Evolutionary conservation across 2,113 vertebrate species (phyloP).

Genomic region (Lophotis ruficrista): DNA sequence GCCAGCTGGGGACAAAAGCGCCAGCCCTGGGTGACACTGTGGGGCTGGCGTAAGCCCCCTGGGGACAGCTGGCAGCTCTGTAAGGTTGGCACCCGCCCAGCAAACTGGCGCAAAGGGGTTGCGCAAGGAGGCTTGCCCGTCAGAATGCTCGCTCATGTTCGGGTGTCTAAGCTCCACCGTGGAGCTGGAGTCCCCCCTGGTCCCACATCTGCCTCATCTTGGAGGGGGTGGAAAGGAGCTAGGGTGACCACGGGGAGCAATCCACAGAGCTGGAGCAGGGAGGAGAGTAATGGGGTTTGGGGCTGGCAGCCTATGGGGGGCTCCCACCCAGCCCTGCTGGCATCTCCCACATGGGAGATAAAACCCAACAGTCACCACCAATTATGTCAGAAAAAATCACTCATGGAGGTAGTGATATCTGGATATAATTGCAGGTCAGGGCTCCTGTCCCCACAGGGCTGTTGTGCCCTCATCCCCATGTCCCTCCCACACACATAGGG

Average conservation of each 20-base stretch:
- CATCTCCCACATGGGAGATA: rapidly evolving
- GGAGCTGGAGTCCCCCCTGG: rapidly evolving
- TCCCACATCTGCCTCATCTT: not conserved
- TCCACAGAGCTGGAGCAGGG: not conserved
- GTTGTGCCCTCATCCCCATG: not conserved
- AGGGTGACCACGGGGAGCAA: not conserved
- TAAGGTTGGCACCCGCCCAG: not conserved
- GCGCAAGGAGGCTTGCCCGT: rapidly evolving
- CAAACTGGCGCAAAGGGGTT: rapidly evolving
- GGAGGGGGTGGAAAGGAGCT: not conserved
- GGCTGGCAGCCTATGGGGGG: not conserved
- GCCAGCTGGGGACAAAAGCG: slow-evolving; percentile 55
- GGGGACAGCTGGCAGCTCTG: slow-evolving; percentile 55
- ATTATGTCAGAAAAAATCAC: not conserved
- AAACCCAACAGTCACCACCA: not conserved
- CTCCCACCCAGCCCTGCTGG: not conserved
- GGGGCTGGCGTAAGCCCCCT: slow-evolving; percentile 43
- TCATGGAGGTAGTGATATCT: rapidly evolving
- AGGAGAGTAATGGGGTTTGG: not conserved
- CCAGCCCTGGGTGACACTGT: slow-evolving; percentile 41
- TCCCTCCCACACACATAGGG: not conserved
- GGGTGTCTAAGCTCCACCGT: not conserved
- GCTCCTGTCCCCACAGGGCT: not conserved
- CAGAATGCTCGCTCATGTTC: rapidly evolving
- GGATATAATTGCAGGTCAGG: not conserved